Conservation (phyloP, 2,888 invertebrate genomes). For the Campaea margaritaria region DNA sequence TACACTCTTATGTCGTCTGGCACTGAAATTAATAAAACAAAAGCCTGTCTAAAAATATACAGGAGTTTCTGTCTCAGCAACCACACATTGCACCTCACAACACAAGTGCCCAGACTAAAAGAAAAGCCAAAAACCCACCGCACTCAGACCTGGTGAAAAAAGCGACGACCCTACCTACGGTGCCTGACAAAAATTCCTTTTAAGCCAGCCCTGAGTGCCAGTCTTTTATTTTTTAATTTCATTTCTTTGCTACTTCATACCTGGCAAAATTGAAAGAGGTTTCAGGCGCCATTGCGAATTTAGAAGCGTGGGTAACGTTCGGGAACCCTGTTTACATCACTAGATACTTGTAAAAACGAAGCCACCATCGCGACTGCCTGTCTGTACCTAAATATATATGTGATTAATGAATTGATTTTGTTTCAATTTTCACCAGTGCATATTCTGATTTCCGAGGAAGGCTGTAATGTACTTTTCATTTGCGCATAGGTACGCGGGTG, state of each 20-base stretch:
- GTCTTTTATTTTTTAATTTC: conserved; percentile 33
- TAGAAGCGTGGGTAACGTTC: neutral
- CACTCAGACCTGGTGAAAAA: conserved; percentile 41
- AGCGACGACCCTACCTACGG: conserved; percentile 23
- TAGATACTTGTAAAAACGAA: neutral
- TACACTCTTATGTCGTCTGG: too few relatives aligned
- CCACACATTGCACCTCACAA: conserved; percentile 6
- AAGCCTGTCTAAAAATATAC: neutral
- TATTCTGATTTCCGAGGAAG: too few relatives aligned
- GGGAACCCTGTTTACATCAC: neutral
- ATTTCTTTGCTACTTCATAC: conserved; percentile 28
- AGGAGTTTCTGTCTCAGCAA: neutral
- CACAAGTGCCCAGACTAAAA: conserved; percentile 26
- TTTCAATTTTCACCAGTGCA: too few relatives aligned
- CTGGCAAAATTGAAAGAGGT: conserved; percentile 37
- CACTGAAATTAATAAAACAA: neutral
- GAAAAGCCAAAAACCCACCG: conserved; percentile 24
- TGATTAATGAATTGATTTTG: too few relatives aligned
- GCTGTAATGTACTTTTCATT: too few relatives aligned
- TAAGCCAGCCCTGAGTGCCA: conserved; percentile 30
- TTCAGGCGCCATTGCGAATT: conserved; percentile 33
- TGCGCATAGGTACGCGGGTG: too few relatives aligned
- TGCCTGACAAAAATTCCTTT: conserved; percentile 34
- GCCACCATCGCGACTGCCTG: too few relatives aligned
- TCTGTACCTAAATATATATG: too few relatives aligned